phyloP scores from a whole-genome alignment of 2,113 vertebrate genomes.

The Mastomys coucha region DNA sequence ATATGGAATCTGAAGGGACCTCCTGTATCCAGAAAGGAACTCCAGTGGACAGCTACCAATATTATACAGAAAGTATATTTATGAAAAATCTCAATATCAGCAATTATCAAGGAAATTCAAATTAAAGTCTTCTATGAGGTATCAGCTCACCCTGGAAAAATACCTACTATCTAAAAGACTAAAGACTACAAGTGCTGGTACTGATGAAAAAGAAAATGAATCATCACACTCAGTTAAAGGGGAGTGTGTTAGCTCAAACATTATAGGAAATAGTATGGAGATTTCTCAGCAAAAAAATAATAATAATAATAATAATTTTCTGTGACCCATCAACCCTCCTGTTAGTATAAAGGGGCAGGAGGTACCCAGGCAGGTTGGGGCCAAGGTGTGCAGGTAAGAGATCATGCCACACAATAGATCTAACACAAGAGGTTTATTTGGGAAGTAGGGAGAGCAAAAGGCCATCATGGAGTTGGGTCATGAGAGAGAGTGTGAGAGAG shows the following conservation, averaged over 20 bases:
- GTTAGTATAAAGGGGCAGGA: neutral
- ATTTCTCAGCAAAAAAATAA: neutral
- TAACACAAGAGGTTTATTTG: neutral
- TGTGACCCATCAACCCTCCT: neutral
- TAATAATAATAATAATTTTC: neutral
- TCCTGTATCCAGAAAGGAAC: too few species aligned
- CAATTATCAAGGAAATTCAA: neutral
- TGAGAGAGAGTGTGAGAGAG: too few species aligned
- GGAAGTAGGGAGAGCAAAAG: neutral
- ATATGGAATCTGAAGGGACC: too few species aligned
- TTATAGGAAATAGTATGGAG: neutral
- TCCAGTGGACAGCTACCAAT: too few species aligned
- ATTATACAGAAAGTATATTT: too few species aligned
- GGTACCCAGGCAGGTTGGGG: neutral
- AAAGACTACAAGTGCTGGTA: neutral
- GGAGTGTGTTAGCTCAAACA: neutral
- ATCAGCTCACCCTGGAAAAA: neutral
- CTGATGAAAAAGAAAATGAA: neutral
- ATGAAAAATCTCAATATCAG: neutral
- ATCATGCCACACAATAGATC: neutral
- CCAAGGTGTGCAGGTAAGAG: neutral
- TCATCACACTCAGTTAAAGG: too few species aligned
- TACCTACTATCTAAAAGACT: neutral
- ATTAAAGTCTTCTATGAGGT: neutral
- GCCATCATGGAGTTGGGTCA: neutral